Base-by-base conservation (phyloP, 2,797 vertebrate species). In the Cyclura pinguis region DNA sequence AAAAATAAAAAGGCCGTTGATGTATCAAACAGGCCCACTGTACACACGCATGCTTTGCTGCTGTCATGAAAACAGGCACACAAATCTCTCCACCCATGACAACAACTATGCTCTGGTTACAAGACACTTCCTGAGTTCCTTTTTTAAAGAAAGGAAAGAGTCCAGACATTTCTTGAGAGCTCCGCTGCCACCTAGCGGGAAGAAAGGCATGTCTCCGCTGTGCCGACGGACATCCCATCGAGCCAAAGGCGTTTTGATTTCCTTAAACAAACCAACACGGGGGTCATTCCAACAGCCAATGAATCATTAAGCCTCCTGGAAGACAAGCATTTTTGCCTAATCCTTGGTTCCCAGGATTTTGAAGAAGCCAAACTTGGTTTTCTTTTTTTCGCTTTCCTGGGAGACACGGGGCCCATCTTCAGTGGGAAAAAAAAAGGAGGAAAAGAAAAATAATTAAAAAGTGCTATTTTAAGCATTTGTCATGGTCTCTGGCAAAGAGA, bases 261-360 rank as follows among this genome's bases (percentile, higher is more conserved):
- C 64, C 59, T 47, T 47, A 42, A 64, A 64, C 59, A 64, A 55
- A 64, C 16, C 35, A 38, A 38, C 3, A 27, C 74, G 35, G 42
- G 42, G 35, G n/a, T 6, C 24, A 27, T 47, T 57, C 52, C 92
- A 55, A 35, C 1, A 3, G 50, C 73, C 93, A 89, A 94, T 42
- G 32, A 85, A 59, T 69, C 50, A 64, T 88, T 1, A 18, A 69
- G 76, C 84, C 0, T 5, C 1, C 13, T 27, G 14, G 0, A 16
- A 42, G 2, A 4, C 12, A 12, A 24, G 12, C 0, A 2, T 90
- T 1, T 92, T 74, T 1, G 82, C 87, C 89, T 91, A 87, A 88
- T 73, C 95, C 89, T 95, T 97, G 85, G 47, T 95, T 95, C 95
- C 97, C 96, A 95, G 96, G 90, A 97, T 92, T 73, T 88, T 96